Percentiles rank a stretch among this genome's conserved stretches.
Evolutionary conservation across 1,140 invertebrate genomes (phyloP).

Genomic region (Dendrolimus punctatus): DNA sequence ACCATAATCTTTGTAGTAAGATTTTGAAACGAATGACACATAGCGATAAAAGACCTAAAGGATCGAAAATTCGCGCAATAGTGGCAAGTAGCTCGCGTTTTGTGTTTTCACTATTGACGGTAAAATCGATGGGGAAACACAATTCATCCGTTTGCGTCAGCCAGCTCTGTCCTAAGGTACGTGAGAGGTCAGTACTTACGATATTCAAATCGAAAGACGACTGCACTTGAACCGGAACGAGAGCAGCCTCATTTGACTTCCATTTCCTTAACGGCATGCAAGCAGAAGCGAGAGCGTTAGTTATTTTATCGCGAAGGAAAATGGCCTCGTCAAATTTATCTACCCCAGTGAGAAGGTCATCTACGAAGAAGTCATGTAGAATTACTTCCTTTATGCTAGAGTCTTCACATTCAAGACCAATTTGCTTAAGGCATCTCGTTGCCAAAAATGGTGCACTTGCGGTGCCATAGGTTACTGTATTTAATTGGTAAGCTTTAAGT

Average conservation of each 20-base stretch:
- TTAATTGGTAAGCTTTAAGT: too few species aligned
- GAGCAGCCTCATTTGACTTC: conserved; percentile 7
- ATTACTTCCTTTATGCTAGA: conserved; percentile 20
- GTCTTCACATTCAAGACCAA: conserved; percentile 15
- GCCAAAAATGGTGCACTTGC: conserved; percentile 20
- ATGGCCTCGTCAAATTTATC: conserved; percentile 17
- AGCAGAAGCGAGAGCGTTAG: conserved; percentile 6
- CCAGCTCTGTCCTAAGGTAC: conserved; percentile 19
- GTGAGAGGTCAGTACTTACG: conserved; percentile 4
- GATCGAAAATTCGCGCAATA: conserved; percentile 10
- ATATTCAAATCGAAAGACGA: conserved; percentile 15
- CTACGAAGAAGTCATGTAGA: conserved; percentile 58
- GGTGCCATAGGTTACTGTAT: too few species aligned
- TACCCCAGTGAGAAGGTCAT: conserved; percentile 57
- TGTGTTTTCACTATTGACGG: conserved; percentile 1
- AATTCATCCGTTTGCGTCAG: conserved; percentile 7
- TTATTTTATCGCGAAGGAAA: conserved; percentile 12
- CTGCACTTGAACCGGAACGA: conserved; percentile 1
- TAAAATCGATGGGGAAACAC: conserved; percentile 8
- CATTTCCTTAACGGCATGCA: conserved; percentile 12
- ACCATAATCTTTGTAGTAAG: conserved; percentile 9
- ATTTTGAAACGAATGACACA: conserved; percentile 4
- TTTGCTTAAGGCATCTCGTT: conserved; percentile 13
- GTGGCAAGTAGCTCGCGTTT: conserved; percentile 13
- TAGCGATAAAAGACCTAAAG: conserved; percentile 5